phyloP scores from a whole-genome alignment of 2,797 vertebrate species.

The Syngnathus rostellatus region DNA sequence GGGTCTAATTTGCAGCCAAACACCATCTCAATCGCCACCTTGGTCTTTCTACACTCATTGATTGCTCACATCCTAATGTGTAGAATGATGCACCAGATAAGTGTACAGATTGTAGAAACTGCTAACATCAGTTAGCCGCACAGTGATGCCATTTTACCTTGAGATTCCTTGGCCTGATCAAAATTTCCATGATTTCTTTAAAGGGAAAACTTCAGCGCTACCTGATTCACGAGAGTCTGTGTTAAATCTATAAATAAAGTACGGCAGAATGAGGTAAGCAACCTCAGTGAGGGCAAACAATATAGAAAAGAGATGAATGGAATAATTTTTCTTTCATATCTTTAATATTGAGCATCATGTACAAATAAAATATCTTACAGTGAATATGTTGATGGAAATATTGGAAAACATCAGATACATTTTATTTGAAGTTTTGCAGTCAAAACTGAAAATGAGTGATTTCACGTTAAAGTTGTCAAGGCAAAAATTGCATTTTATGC shows the following conservation, averaged over 20 bases:
- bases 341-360: too few relatives aligned
- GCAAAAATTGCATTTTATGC: too few relatives aligned
- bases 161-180: not conserved
- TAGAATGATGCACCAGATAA: conserved; percentile 40
- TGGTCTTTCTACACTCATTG: conserved; percentile 30
- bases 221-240: conserved; percentile 44
- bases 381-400: too few relatives aligned
- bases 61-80: conserved; percentile 47
- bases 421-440: too few relatives aligned
- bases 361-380: too few relatives aligned
- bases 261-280: conserved; percentile 23
- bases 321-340: too few relatives aligned
- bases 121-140: not conserved
- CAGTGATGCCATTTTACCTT: not conserved
- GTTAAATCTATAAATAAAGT: conserved; percentile 51
- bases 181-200: not conserved
- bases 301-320: not conserved
- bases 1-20: conserved; percentile 41
- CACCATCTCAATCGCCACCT: conserved; percentile 13
- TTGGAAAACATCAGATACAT: conserved; percentile 3
- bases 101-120: conserved; percentile 24
- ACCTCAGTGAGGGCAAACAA: not conserved
- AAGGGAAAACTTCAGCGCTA: conserved; percentile 33
- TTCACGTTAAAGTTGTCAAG: too few relatives aligned
- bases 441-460: too few relatives aligned